A percentile compares a stretch with the other conserved stretches of the same genome.
Conservation (phyloP, 2,113 vertebrate genomes). For the Spea bombifrons region DNA sequence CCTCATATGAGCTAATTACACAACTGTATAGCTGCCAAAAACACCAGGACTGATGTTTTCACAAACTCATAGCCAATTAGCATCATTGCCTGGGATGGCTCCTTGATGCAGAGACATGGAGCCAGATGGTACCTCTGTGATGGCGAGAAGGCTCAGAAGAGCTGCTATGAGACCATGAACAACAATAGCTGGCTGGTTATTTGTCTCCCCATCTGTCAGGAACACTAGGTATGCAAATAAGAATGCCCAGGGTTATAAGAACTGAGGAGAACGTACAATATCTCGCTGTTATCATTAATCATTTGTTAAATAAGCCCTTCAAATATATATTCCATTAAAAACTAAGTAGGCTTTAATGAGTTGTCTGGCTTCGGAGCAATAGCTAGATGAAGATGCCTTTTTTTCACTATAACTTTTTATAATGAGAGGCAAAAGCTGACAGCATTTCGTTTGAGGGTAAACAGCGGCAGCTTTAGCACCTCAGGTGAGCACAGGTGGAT, state of each 20-base stretch:
- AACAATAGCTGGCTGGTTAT: neutral
- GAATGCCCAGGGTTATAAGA: neutral
- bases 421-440: no score
- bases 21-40: neutral
- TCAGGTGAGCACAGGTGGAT: no score
- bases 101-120: neutral
- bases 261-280: neutral
- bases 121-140: neutral
- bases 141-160: neutral
- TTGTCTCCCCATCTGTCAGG: neutral
- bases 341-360: neutral
- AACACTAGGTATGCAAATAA: neutral
- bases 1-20: neutral
- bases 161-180: neutral
- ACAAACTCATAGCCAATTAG: neutral
- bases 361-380: neutral
- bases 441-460: no score
- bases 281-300: neutral
- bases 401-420: no score
- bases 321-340: neutral
- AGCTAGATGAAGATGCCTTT: neutral
- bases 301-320: neutral
- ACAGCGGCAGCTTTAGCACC: no score
- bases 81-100: neutral
- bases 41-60: neutral